These are phyloP conservation scores for Musca domestica DNA, from an alignment of 1,140 invertebrate species.

Conservation along the genomic window DNA sequence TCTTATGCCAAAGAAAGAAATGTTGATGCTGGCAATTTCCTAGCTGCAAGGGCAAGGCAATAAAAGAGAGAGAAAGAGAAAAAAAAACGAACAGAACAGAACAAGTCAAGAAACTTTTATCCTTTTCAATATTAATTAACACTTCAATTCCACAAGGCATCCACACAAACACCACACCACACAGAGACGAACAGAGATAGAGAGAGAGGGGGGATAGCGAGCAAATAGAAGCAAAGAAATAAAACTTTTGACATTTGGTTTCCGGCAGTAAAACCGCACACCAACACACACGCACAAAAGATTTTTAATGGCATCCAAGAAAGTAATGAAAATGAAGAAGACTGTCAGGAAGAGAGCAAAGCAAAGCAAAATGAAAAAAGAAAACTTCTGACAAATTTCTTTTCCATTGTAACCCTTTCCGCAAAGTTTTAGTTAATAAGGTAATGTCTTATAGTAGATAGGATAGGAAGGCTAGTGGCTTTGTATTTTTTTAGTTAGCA, in stretches of 20 bases:
- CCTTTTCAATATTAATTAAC: slow-evolving; percentile 53
- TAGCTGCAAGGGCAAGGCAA: no score
- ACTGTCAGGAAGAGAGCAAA: not conserved
- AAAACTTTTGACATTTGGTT: slow-evolving; percentile 19
- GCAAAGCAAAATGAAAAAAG: not conserved
- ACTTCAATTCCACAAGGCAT: slow-evolving; percentile 47
- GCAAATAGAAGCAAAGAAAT: not conserved
- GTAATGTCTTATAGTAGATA: no score
- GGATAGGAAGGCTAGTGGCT: no score
- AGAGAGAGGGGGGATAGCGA: no score
- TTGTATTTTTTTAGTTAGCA: no score
- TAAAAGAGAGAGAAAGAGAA: not conserved
- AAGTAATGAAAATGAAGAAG: not conserved
- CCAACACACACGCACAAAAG: not conserved
- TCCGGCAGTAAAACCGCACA: not conserved
- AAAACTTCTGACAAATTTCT: not conserved
- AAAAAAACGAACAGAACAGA: not conserved
- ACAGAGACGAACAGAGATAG: no score
- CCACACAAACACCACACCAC: no score
- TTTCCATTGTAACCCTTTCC: no score
- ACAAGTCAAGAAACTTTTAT: slow-evolving; percentile 32
- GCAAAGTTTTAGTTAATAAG: no score
- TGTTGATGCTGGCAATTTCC: no score
- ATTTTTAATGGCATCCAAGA: not conserved
- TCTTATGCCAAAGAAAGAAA: no score